These are phyloP conservation scores for Sebastes jordani DNA, from an alignment of 2,797 vertebrate species.

Conservation along the genomic window DNA sequence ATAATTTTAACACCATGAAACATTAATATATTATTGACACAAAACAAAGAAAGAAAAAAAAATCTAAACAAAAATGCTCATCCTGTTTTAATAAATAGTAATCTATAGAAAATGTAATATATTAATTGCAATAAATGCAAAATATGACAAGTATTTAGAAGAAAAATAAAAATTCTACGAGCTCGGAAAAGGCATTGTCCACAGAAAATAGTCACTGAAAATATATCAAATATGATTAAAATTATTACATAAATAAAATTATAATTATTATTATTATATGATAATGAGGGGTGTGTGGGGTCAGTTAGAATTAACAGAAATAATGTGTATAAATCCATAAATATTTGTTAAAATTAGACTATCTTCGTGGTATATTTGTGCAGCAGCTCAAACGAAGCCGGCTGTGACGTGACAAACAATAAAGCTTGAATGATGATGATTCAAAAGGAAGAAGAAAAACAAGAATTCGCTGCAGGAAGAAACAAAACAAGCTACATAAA, in stretches of 20 bases:
- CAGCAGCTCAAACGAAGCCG: background rate
- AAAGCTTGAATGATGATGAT: background rate
- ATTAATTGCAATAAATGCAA: background rate
- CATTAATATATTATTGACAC: background rate
- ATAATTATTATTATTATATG: background rate
- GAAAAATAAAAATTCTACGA: too few relatives aligned
- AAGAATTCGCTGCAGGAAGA: background rate
- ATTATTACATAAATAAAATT: too few relatives aligned
- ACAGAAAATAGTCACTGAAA: too few relatives aligned
- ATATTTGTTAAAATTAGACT: background rate
- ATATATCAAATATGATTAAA: too few relatives aligned
- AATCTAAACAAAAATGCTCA: background rate
- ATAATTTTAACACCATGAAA: too few relatives aligned
- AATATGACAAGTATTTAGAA: background rate
- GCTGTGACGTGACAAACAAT: background rate
- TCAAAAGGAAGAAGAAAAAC: background rate
- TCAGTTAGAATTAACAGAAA: background rate
- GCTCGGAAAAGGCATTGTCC: too few relatives aligned
- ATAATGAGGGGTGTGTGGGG: background rate
- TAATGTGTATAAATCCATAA: background rate
- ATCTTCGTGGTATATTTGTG: background rate
- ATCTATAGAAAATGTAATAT: background rate
- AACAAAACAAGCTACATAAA: background rate
- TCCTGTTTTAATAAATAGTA: background rate
- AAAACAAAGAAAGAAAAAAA: background rate